phyloP scores from a whole-genome alignment of 2,888 invertebrate species.

The Sinodicranocentrus sp. region DNA sequence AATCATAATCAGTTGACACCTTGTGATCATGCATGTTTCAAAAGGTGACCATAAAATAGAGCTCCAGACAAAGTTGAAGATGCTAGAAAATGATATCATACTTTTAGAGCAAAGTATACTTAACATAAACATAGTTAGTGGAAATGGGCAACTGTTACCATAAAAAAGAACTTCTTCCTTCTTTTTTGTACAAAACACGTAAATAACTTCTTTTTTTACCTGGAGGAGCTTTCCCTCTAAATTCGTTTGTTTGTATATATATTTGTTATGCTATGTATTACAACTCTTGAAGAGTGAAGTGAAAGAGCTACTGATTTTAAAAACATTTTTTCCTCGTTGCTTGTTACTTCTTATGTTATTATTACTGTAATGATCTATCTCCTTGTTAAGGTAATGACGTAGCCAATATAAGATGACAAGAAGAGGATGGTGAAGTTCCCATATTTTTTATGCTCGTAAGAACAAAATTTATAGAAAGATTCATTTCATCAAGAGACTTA shows the following conservation, averaged over 20 bases:
- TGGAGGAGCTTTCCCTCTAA: not conserved
- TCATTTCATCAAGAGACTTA: not conserved
- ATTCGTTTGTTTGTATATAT: not conserved
- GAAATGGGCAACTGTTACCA: conserved; percentile 22
- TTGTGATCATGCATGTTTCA: conserved; percentile 1
- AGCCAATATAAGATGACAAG: conserved; percentile 7
- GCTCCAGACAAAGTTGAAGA: not conserved
- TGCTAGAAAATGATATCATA: not conserved
- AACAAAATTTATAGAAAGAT: conserved; percentile 17
- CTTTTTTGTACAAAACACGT: conserved; percentile 16
- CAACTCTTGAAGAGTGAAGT: not conserved
- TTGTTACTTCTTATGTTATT: conserved; percentile 11
- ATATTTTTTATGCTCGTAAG: conserved; percentile 18
- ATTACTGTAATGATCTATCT: conserved; percentile 29
- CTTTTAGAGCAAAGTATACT: not conserved
- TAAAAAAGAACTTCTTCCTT: not conserved
- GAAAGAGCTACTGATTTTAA: conserved; percentile 16
- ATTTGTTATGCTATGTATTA: conserved; percentile 2
- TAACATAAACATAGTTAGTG: not conserved
- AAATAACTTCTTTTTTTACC: not conserved
- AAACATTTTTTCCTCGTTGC: not conserved
- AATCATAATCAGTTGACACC: conserved; percentile 58
- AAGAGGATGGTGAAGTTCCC: conserved; percentile 9
- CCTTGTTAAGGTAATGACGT: conserved; percentile 39
- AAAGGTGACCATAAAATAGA: conserved; percentile 28